Conservation (phyloP, 2,888 invertebrate genomes). For the Alsophila aescularia region DNA sequence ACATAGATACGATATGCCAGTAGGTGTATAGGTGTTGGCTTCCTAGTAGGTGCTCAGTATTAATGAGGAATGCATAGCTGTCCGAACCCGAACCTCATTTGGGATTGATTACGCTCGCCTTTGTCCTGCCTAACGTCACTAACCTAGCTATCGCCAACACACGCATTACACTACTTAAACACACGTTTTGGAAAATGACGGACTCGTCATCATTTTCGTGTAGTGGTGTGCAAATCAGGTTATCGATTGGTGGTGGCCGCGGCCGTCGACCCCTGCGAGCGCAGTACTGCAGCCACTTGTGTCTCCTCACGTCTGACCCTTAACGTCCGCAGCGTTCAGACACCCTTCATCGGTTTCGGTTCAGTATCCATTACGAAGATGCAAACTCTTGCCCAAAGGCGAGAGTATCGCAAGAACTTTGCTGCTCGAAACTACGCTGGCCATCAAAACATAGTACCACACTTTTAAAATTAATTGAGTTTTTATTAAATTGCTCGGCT, state of each 20-base stretch:
- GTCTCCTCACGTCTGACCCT: constrained; percentile 40
- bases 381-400: not conserved
- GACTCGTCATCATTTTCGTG: constrained; percentile 65
- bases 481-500: too few species aligned
- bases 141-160: constrained; percentile 12
- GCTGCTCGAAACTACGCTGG: not conserved
- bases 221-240: constrained; percentile 72
- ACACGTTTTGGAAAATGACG: constrained; percentile 54
- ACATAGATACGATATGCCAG: too few species aligned
- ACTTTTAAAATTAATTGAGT: too few species aligned
- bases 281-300: constrained; percentile 40
- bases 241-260: constrained; percentile 77
- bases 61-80: constrained; percentile 12
- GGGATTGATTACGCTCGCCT: constrained; percentile 20
- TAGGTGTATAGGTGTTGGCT: too few species aligned
- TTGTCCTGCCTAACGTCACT: constrained; percentile 28
- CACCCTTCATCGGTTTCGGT: constrained; percentile 29
- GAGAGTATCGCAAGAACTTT: not conserved
- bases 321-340: constrained; percentile 31
- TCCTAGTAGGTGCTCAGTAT: not conserved
- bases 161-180: constrained; percentile 31
- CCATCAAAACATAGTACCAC: too few species aligned
- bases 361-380: constrained; percentile 22
- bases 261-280: constrained; percentile 70
- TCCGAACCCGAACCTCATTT: constrained; percentile 14